These are phyloP conservation scores for Eidolon dupreanum DNA, from an alignment of 2,797 vertebrate genomes.

Conservation along the genomic window DNA sequence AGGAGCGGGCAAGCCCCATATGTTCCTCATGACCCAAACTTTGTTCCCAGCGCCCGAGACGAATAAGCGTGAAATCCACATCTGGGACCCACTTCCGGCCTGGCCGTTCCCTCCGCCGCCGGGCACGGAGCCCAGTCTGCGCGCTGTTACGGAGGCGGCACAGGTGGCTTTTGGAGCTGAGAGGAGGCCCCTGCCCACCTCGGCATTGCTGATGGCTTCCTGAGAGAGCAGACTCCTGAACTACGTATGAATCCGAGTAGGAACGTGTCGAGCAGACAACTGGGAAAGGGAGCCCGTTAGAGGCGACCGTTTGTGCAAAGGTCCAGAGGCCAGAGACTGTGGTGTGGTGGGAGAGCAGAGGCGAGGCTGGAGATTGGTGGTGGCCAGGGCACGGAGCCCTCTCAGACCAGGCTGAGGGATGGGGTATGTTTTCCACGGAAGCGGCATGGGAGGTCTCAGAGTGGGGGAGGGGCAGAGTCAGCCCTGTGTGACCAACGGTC, in stretches of 20 bases:
- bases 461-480: background rate
- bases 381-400: background rate
- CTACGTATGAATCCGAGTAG: background rate
- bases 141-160: background rate
- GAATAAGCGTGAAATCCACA: conserved; percentile 79
- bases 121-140: conserved; percentile 7
- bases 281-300: background rate
- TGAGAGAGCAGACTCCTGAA: background rate
- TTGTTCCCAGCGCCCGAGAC: conserved; percentile 75
- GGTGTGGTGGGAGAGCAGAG: background rate
- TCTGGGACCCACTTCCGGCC: conserved; percentile 72
- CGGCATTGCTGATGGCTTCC: background rate
- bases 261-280: background rate
- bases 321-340: background rate
- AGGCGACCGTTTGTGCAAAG: background rate
- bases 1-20: background rate
- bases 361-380: background rate
- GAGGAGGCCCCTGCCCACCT: background rate
- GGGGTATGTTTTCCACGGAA: background rate
- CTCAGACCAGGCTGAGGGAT: background rate
- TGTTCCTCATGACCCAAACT: conserved; percentile 71
- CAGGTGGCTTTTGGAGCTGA: conserved; percentile 59
- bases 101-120: background rate
- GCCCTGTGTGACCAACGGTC: background rate
- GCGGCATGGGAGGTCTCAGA: background rate